Percentiles rank a stretch among this genome's conserved stretches.
Evolutionary conservation across 2,888 invertebrate species (phyloP).

Genomic region (Lingula anatina): DNA sequence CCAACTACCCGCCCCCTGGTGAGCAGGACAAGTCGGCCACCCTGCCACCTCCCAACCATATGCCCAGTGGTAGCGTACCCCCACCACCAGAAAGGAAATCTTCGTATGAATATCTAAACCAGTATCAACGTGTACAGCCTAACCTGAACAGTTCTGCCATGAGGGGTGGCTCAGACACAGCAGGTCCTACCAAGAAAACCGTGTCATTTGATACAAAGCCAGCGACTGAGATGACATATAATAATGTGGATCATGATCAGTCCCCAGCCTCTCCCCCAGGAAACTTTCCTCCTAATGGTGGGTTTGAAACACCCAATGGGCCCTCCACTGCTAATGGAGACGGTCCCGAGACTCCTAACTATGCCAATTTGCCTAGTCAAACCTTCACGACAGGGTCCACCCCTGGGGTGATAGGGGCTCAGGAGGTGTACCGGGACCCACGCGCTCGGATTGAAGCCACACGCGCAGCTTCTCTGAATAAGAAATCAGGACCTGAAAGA

Average conservation of each 20-base stretch:
- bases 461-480: constrained; percentile 9
- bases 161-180: constrained; percentile 2
- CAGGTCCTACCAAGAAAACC: constrained; percentile 46
- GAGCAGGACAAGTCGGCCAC: constrained; percentile 31
- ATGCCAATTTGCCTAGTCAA: constrained; percentile 13
- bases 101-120: constrained; percentile 80
- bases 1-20: too few species aligned
- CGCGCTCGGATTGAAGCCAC: constrained; percentile 77
- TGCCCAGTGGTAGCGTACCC: too few species aligned
- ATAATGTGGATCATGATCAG: constrained; percentile 15
- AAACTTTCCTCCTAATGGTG: neutral
- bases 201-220: constrained; percentile 52
- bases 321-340: constrained; percentile 1
- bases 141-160: neutral
- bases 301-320: neutral
- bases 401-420: constrained; percentile 95
- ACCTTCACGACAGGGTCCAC: constrained; percentile 61
- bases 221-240: constrained; percentile 43
- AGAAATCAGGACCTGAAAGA: constrained; percentile 61
- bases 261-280: too few species aligned
- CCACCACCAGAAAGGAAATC: constrained; percentile 73
- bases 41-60: constrained; percentile 24
- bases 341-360: constrained; percentile 16
- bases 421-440: constrained; percentile 96
- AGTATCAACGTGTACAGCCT: constrained; percentile 33